Base-by-base conservation (phyloP, 2,113 vertebrate species). In the Mustela lutreola region DNA sequence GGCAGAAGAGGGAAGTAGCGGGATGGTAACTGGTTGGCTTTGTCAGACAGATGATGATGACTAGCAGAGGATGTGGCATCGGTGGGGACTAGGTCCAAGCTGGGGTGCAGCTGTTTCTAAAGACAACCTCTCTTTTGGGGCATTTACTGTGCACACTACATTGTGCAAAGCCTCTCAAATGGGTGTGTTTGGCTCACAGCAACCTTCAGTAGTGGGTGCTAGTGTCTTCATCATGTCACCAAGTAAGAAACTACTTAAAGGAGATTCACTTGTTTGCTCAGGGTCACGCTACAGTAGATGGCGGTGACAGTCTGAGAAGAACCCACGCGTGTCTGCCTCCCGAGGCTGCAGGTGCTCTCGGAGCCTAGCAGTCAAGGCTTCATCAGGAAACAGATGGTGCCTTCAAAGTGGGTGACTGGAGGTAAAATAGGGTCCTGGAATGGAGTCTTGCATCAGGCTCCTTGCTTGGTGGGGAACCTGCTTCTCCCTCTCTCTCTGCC, bases 51-150 rank as follows among this genome's bases (percentile, higher is more conserved):
- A 15, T 1, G 3, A 11, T 18, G 26, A 53, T 16, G 24, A 22
- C 11, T 2, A 88, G 21, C 18, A 14, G 5, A 0, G 73, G 73
- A 16, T 6, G 2, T 28, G 42, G 56, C 11, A 2, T 56, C 1
- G 14, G 9, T 80, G 76, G 31, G 22, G n/a, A 28, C 39, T 12
- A 28, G 39, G 80, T 31, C 50, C 33, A 2, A 42, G 16, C 42
- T 71, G 89, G 53, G 67, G 24, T 21, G 31, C 58, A 36, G 87
- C 50, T 80, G 82, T 24, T 67, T n/a, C 48, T 53, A 53, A 28
- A 45, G 22, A 62, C 21, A 53, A 26, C 45, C 31, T 48, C n/a
- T 18, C 4, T 78, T 76, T 56, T 76, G 15, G 67, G 56, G 42
- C 28, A 22, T 16, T 93, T 53, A 26, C 16, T 22, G 1, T 63